Percentiles rank a stretch among this genome's conserved stretches.
phyloP scores from a whole-genome alignment of 2,113 vertebrate genomes.

The Axis porcinus region DNA sequence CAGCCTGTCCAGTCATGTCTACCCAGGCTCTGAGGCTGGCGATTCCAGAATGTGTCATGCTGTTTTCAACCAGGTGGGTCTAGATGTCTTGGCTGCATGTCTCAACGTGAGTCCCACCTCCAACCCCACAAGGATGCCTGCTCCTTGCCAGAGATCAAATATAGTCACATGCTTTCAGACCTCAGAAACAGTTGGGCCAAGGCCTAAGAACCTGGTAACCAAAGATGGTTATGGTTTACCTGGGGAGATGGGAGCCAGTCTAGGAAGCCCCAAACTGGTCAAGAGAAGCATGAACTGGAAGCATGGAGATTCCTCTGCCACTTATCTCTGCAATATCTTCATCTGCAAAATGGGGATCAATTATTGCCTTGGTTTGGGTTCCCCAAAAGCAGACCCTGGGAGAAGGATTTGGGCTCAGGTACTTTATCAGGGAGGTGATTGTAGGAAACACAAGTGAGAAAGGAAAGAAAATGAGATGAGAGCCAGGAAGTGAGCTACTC shows the following conservation, averaged over 20 bases:
- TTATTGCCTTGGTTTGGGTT: background rate
- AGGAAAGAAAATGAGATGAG: background rate
- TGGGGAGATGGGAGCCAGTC: background rate
- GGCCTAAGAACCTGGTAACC: background rate
- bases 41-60: conserved; percentile 46
- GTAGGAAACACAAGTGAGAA: background rate
- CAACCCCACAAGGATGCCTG: background rate
- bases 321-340: background rate
- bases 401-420: background rate
- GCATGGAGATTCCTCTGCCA: background rate
- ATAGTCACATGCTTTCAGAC: background rate
- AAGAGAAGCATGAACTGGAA: background rate
- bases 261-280: background rate
- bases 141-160: background rate
- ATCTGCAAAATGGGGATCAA: background rate
- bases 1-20: conserved; percentile 48
- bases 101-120: background rate
- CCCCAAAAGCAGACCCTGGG: background rate
- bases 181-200: background rate
- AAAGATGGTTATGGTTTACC: background rate
- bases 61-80: conserved; percentile 50
- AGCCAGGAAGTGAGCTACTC: background rate
- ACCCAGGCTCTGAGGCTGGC: background rate
- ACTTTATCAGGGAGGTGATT: background rate
- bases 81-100: background rate